Percentiles rank a stretch among this genome's conserved stretches.
These are phyloP conservation scores for Bombyx mori DNA, from an alignment of 1,140 invertebrate genomes.

Conservation along the genomic window DNA sequence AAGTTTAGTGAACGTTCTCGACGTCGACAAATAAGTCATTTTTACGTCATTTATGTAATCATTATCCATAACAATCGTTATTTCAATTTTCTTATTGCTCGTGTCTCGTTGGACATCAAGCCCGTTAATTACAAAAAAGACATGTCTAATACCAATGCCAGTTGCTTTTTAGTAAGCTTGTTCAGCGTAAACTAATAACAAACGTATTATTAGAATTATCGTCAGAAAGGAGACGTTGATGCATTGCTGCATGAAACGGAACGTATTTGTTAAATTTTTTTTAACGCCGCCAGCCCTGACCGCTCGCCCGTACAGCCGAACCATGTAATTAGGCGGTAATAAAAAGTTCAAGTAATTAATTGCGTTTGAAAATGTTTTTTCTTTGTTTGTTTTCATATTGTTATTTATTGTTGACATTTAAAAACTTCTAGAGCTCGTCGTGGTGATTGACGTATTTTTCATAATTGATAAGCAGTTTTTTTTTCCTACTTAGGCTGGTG, in stretches of 20 bases:
- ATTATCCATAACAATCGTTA: no score
- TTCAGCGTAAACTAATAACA: constrained; percentile 19
- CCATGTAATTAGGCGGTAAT: constrained; percentile 48
- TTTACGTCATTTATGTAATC: no score
- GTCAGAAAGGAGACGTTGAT: constrained; percentile 45
- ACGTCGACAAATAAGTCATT: no score
- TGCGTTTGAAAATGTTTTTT: constrained; percentile 27
- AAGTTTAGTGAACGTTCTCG: no score
- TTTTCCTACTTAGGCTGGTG: not conserved
- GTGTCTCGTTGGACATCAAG: no score
- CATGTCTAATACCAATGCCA: no score
- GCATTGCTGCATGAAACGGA: constrained; percentile 42
- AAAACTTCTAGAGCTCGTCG: no score
- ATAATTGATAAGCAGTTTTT: constrained; percentile 26
- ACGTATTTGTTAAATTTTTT: constrained; percentile 25
- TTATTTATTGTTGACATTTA: constrained; percentile 59
- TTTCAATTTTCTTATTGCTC: no score
- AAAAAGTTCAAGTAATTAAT: constrained; percentile 59
- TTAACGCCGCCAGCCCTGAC: constrained; percentile 20
- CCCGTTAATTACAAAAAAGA: no score
- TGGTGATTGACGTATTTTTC: constrained; percentile 28
- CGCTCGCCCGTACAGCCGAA: constrained; percentile 29
- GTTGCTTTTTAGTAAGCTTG: no score
- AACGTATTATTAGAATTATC: constrained; percentile 53
- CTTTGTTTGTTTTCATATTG: constrained; percentile 32